A percentile compares a stretch with the other conserved stretches of the same genome.
These are phyloP conservation scores for Australoheros facetus DNA, from an alignment of 2,797 vertebrate genomes.

Conservation along the genomic window DNA sequence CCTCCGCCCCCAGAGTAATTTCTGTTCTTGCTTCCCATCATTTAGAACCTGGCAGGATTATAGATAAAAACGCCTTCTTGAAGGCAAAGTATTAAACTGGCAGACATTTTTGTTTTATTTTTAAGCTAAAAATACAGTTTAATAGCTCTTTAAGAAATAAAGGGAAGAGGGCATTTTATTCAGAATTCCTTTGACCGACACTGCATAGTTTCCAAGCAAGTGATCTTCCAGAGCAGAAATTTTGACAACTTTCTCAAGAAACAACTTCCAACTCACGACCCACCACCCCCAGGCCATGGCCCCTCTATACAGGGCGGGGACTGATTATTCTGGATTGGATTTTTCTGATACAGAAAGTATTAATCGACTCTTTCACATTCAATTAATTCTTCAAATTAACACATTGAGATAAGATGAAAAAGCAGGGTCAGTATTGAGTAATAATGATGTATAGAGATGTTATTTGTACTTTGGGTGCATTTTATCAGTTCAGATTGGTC, in stretches of 20 bases:
- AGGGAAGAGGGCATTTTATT: not conserved
- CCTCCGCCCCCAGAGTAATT: slow-evolving; percentile 98
- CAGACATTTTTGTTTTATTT: not conserved
- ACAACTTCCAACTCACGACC: not conserved
- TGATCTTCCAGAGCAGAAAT: not conserved
- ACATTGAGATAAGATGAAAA: not conserved
- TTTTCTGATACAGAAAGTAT: not conserved
- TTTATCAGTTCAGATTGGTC: not conserved
- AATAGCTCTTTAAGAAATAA: not conserved
- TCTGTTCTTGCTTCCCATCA: slow-evolving; percentile 71
- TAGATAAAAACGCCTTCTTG: not conserved
- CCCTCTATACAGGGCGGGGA: not conserved
- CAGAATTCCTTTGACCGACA: not conserved
- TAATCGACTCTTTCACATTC: not conserved
- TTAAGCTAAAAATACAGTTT: not conserved
- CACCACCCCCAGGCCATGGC: not conserved
- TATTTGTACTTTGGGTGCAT: not conserved
- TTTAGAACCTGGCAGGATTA: slow-evolving; percentile 58
- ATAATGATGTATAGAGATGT: not conserved
- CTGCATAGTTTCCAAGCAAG: not conserved
- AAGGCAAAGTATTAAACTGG: slow-evolving; percentile 15
- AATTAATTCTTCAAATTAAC: not conserved
- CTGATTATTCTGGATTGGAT: not conserved
- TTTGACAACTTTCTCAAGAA: not conserved
- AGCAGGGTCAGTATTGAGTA: not conserved